phyloP scores from a whole-genome alignment of 1,140 invertebrate genomes.

The Luehdorfia chinensis region DNA sequence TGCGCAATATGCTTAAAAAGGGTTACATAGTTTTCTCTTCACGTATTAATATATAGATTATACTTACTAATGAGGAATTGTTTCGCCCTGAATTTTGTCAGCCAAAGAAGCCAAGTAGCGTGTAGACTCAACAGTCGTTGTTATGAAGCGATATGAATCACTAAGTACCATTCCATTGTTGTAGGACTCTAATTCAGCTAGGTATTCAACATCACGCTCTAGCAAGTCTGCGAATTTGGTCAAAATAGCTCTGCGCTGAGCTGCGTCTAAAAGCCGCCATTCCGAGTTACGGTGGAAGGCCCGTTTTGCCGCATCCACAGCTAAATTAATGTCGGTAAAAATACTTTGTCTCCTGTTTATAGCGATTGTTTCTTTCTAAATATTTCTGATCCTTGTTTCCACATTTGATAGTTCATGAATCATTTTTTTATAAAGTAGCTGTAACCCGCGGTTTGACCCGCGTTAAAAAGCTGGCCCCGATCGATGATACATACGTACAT shows the following conservation, averaged over 20 bases:
- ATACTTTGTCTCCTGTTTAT: too few relatives aligned
- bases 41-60: too few relatives aligned
- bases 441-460: too few relatives aligned
- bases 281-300: slow-evolving; percentile 84
- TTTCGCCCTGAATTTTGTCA: slow-evolving; percentile 83
- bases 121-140: slow-evolving; percentile 79
- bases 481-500: too few relatives aligned
- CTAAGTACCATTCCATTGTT: slow-evolving; percentile 56
- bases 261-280: slow-evolving; percentile 85
- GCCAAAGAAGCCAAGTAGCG: slow-evolving; percentile 55
- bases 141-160: slow-evolving; percentile 77
- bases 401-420: too few relatives aligned
- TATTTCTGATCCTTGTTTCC: background rate
- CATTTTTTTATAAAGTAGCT: too few relatives aligned
- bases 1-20: too few relatives aligned
- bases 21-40: too few relatives aligned
- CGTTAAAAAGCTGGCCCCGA: too few relatives aligned
- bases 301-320: slow-evolving; percentile 86
- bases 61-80: slow-evolving; percentile 38
- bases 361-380: background rate
- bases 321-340: slow-evolving; percentile 87
- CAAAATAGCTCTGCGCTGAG: slow-evolving; percentile 74
- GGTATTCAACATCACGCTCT: slow-evolving; percentile 80
- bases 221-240: slow-evolving; percentile 84
- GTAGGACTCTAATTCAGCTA: slow-evolving; percentile 79